Evolutionary conservation across 2,113 vertebrate species (phyloP).

Genomic region (Myrmophylax atrothorax): DNA sequence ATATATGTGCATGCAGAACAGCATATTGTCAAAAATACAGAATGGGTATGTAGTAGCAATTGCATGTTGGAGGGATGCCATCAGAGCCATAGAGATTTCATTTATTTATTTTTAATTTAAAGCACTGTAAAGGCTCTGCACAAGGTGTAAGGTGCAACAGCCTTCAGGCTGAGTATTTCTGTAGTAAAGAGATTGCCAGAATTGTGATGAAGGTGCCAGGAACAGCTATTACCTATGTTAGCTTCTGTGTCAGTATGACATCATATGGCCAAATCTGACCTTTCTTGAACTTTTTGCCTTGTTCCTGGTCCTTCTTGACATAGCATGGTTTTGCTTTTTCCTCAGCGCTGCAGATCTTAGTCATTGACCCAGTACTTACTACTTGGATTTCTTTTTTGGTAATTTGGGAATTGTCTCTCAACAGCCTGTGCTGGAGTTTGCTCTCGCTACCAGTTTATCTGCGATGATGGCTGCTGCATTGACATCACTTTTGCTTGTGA

Average conservation of each 20-base stretch:
- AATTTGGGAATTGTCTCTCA: constrained; percentile 22
- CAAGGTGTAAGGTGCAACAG: neutral
- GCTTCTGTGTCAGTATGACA: neutral
- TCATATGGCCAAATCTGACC: neutral
- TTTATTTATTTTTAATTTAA: neutral
- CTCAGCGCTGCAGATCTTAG: neutral
- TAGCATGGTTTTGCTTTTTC: neutral
- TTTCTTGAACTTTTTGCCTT: neutral
- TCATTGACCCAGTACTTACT: neutral
- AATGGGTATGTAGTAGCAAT: neutral
- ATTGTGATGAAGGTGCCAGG: neutral
- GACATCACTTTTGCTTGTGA: constrained; percentile 93
- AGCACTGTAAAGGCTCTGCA: neutral
- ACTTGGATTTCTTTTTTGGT: neutral
- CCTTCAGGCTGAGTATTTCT: neutral
- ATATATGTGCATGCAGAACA: neutral
- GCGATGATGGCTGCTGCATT: constrained; percentile 93
- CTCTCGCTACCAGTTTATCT: constrained; percentile 92
- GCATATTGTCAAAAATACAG: neutral
- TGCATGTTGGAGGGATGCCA: neutral
- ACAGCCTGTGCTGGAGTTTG: constrained; percentile 87
- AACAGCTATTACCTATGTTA: neutral
- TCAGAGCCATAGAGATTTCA: neutral
- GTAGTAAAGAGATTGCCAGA: neutral
- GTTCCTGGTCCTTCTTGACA: neutral